Base-by-base conservation (phyloP, 1,140 invertebrate species). In the Diorhabda sublineata region DNA sequence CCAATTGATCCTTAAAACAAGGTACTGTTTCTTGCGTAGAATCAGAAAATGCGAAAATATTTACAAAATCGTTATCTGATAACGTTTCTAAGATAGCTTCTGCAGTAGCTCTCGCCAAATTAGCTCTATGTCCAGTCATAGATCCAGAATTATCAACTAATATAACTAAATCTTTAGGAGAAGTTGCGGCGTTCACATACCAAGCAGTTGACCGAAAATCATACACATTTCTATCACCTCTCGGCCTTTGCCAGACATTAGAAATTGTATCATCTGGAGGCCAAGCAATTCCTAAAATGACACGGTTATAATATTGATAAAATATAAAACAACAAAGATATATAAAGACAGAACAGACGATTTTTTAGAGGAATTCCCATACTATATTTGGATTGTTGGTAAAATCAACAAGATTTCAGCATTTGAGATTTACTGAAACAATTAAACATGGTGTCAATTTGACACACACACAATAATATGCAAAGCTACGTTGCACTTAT, bases 181-280 rank as follows among this genome's bases (percentile, higher is more conserved):
- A 97, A 0, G 96, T 97, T 2, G 97, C 96, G 0, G 95, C 96
- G 73, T 95, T 90, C 4, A 99, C 92, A 81, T 98, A 99, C 95
- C 95, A 97, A 64, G 92, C 87, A 5, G 92, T 88, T 9, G 92
- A 88, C 3, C 95, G 88, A 77, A 94, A 95, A 81, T 97, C 95
- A 82, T 95, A 93, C 65, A 96, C 87, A 69, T 93, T 90, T 45
- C 91, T 85, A 8, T 86, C 84, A 70, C 85, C 85, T 72, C 84
- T 82, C 7, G 76, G 69, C 52, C 77, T 73, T 65, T 78, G 75
- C 73, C 74, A 78, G 9, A 75, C 68, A 43, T 84, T 83, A 5
- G 82, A 80, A 9, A 81, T 80, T 8, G 47, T 52, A 64, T 87
- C 87, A 65, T 88, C 86, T 5, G 89, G 87, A 42, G 90, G 90